A percentile compares a stretch with the other conserved stretches of the same genome.
These are phyloP conservation scores for Drosophila triauraria DNA, from an alignment of 1,140 invertebrate species.

Conservation along the genomic window DNA sequence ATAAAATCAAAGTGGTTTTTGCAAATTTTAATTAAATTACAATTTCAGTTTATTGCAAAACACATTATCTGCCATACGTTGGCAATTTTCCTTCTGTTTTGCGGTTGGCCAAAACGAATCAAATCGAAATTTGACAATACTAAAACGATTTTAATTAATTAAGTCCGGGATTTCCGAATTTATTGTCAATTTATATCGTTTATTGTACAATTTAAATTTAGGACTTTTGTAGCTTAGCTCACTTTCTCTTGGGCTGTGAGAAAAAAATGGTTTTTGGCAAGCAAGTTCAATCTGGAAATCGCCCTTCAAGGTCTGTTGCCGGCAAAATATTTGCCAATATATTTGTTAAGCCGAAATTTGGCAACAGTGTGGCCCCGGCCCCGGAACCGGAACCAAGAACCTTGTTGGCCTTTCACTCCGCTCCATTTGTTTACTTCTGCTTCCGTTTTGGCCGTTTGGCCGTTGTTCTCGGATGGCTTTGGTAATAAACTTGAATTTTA, in stretches of 20 bases:
- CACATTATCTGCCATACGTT: not conserved
- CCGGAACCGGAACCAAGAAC: not conserved
- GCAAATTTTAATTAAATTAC: slow-evolving; percentile 16
- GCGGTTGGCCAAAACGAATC: not conserved
- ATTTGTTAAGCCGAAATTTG: slow-evolving; percentile 41
- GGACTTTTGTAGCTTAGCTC: not conserved
- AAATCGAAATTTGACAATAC: not conserved
- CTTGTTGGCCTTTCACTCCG: slow-evolving; percentile 39
- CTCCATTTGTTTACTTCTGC: slow-evolving; percentile 34
- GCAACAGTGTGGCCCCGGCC: slow-evolving; percentile 33
- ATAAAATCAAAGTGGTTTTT: slow-evolving; percentile 11
- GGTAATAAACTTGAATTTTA: slow-evolving; percentile 80
- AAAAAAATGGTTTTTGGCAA: slow-evolving; percentile 3
- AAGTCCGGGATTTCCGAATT: too few species aligned
- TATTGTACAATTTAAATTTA: too few species aligned
- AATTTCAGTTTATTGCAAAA: not conserved
- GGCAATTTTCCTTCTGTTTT: not conserved
- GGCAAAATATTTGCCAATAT: slow-evolving; percentile 19
- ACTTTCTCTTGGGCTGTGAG: not conserved
- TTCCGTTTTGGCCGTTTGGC: slow-evolving; percentile 4
- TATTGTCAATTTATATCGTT: too few species aligned
- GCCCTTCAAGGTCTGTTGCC: not conserved
- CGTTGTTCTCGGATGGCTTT: slow-evolving; percentile 38
- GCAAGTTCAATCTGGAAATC: not conserved
- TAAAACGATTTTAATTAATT: not conserved